Evolutionary conservation across 2,113 vertebrate genomes (phyloP).

Genomic region (Toxostoma redivivum): DNA sequence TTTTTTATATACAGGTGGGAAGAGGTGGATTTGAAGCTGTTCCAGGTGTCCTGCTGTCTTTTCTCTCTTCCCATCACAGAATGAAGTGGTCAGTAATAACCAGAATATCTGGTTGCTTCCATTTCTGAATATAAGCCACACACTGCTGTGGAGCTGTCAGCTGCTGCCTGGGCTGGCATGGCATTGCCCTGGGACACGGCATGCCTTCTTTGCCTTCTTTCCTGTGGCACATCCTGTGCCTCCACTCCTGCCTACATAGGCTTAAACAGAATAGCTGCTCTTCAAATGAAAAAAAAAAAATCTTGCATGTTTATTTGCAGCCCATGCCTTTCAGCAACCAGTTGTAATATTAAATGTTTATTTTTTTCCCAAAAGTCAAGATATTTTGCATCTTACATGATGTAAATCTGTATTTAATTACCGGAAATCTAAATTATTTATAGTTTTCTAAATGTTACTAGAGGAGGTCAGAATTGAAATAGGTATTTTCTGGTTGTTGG

Average conservation of each 20-base stretch:
- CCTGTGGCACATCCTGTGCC: neutral
- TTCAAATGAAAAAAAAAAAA: neutral
- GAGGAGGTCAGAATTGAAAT: neutral
- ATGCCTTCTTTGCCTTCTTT: neutral
- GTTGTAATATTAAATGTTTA: neutral
- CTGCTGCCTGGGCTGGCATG: neutral
- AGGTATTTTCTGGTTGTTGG: neutral
- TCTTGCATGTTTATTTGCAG: neutral
- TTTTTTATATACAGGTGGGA: neutral
- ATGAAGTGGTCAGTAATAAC: neutral
- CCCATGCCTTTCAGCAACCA: neutral
- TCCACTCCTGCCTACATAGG: neutral
- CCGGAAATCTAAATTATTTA: neutral
- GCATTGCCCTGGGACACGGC: neutral
- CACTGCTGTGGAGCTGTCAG: neutral
- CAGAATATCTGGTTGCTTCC: neutral
- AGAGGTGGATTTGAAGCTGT: neutral
- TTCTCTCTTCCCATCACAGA: neutral
- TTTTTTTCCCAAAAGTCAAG: neutral
- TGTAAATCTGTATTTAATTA: neutral
- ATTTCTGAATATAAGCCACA: accelerated
- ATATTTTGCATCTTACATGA: neutral
- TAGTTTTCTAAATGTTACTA: neutral
- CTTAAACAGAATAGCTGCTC: neutral
- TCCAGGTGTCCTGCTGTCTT: neutral